A percentile compares a stretch with the other conserved stretches of the same genome.
phyloP scores from a whole-genome alignment of 2,888 invertebrate species.

The Thecocarcelia acutangulata region DNA sequence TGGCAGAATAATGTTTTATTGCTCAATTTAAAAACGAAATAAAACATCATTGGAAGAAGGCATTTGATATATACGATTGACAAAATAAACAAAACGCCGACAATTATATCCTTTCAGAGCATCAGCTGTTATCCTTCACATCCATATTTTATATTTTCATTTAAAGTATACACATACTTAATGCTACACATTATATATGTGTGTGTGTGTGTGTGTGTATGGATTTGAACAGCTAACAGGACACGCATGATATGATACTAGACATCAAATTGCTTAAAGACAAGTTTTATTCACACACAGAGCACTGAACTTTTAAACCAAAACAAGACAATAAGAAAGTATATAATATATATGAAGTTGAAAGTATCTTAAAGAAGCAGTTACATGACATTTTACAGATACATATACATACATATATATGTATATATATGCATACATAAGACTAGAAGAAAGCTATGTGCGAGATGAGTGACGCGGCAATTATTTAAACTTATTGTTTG shows the following conservation, averaged over 20 bases:
- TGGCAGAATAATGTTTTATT: slow-evolving; percentile 2
- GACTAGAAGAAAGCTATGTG: too few relatives aligned
- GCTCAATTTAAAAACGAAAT: slow-evolving; percentile 11
- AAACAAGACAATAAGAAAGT: background rate
- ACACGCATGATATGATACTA: slow-evolving; percentile 58
- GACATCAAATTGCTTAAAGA: slow-evolving; percentile 9
- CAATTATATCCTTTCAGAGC: slow-evolving; percentile 37
- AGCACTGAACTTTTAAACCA: slow-evolving; percentile 39
- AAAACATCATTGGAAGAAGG: slow-evolving; percentile 43
- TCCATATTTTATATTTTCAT: background rate
- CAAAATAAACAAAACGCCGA: background rate
- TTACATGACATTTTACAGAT: too few relatives aligned
- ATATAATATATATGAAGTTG: background rate
- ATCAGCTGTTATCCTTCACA: slow-evolving; percentile 65
- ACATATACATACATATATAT: too few relatives aligned
- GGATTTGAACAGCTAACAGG: slow-evolving; percentile 34
- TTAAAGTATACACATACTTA: background rate
- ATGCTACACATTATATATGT: background rate
- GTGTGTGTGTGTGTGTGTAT: background rate
- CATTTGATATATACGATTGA: slow-evolving; percentile 35
- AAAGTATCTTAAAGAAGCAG: too few relatives aligned
- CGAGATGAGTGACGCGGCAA: too few relatives aligned
- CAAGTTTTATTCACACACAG: slow-evolving; percentile 18
- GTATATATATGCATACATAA: too few relatives aligned
- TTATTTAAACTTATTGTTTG: too few relatives aligned